Evolutionary conservation across 2,797 vertebrate genomes (phyloP), one percentile per base, ranked within the genome.

Genomic region (Triplophysa bombifrons): DNA sequence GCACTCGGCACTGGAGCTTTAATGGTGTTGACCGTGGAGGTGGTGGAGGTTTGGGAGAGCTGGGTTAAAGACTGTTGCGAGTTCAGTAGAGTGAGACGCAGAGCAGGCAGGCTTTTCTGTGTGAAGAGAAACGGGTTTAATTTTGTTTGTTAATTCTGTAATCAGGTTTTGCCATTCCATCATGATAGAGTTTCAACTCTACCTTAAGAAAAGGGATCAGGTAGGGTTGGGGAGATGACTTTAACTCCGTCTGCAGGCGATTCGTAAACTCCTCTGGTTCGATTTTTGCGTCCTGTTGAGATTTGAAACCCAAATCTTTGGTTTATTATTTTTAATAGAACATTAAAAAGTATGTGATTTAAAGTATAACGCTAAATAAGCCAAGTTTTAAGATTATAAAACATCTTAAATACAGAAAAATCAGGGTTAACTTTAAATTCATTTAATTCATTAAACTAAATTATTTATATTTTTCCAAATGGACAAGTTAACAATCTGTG

Each of bases 171-270:
- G 17, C 30, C 34, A 34, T 66, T 56, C 20, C 10, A 4, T 56
- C 22, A 22, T 4, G 2, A 58, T 34, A 27, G n/a, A 20, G 38
- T 9, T 19, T 16, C 16, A 51, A 6, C 11, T 4, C 4, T 81
- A 86, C 95, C 95, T 96, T 96, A 74, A 96, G 93, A 89, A 96
- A 96, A 88, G 95, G 95, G 84, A 96, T 95, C 88, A 96, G 94
- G 92, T 96, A 96, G 84, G 95, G 95, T 85, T 96, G 95, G 82
- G 95, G 95, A 74, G 95, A 96, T 46, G 95, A 96, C 88, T 96
- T 96, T 30, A 96, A 92, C 87, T 96, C 95, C 0, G 92, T 92
- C 56, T 96, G 94, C 85, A 96, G 93, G 60, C 94, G 93, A 82
- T 90, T 93, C 80, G 95, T 96, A 91, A 96, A 96, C 89, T 96